Conservation (phyloP, 2,113 vertebrate species). For the cat (Felis catus) region F.catus_Fca126_mat1.0 CM031415.1:200564501-200565000, state of each 20-base stretch:
- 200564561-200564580: not conserved
- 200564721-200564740: not conserved
- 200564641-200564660: accelerated
- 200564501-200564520: no score
- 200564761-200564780: not conserved
- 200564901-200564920: accelerated
- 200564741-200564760: not conserved
- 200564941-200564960: not conserved
- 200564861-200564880: not conserved
- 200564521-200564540: not conserved
- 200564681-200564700: accelerated
- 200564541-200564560: not conserved
- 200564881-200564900: no score
- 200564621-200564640: not conserved
- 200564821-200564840: not conserved
- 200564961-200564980: not conserved
- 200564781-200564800: not conserved
- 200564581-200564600: not conserved
- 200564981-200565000: not conserved
- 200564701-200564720: not conserved
- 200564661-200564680: not conserved
- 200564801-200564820: not conserved
- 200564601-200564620: not conserved
- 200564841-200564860: not conserved
- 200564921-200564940: not conserved